Percentiles rank a stretch among this genome's conserved stretches.
Conservation (phyloP, 2,888 invertebrate genomes). For the Gandaritis pyraliata region DNA sequence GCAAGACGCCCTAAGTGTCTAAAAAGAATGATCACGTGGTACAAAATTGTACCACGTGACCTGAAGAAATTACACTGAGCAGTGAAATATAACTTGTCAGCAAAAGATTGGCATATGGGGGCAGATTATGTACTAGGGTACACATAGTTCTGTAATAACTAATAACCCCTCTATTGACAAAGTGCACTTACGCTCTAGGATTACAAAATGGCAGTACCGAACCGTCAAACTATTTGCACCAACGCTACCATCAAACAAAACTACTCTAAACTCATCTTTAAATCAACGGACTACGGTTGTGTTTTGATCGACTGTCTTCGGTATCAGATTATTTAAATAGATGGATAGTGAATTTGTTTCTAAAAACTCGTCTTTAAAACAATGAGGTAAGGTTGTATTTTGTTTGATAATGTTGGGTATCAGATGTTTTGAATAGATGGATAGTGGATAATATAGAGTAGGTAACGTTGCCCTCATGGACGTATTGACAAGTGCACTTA, state of each 20-base stretch:
- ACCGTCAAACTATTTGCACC: constrained; percentile 60
- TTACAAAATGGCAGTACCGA: constrained; percentile 73
- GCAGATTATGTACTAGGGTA: constrained; percentile 3
- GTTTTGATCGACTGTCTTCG: constrained; percentile 11
- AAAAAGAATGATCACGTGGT: too few relatives aligned
- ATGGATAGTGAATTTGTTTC: constrained; percentile 50
- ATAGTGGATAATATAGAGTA: constrained; percentile 57
- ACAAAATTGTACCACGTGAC: too few relatives aligned
- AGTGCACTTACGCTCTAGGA: constrained; percentile 68
- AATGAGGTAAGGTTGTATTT: constrained; percentile 24
- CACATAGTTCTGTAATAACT: constrained; percentile 51
- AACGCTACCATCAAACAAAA: constrained; percentile 30
- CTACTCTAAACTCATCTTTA: constrained; percentile 39
- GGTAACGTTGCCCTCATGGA: constrained; percentile 50
- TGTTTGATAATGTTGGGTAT: constrained; percentile 3
- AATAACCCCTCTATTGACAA: constrained; percentile 66
- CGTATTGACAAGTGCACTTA: constrained; percentile 79
- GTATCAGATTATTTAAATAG: constrained; percentile 63
- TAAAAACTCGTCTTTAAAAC: constrained; percentile 37
- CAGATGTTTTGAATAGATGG: constrained; percentile 66
- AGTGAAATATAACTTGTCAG: too few relatives aligned
- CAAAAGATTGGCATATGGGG: too few relatives aligned
- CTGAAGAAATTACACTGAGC: too few relatives aligned
- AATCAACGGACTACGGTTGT: constrained; percentile 13
- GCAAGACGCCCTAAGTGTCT: too few relatives aligned